Percentiles rank a stretch among this genome's conserved stretches.
Evolutionary conservation across 2,888 invertebrate species (phyloP).

Genomic region (Dromius quadrimaculatus): DNA sequence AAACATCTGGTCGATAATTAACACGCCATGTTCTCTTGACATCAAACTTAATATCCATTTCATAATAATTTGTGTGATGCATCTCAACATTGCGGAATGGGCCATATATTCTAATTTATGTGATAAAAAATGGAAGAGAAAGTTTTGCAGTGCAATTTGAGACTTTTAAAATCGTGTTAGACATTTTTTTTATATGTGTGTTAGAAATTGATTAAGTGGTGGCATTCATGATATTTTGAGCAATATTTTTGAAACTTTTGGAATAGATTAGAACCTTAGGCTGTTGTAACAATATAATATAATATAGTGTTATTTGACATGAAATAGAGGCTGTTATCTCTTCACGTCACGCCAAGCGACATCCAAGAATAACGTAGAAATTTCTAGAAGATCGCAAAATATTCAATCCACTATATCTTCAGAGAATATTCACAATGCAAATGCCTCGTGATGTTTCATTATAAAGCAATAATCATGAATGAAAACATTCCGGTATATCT

Average conservation of each 20-base stretch:
- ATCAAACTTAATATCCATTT: constrained; percentile 52
- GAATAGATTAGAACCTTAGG: too few species aligned
- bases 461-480: constrained; percentile 4
- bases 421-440: too few species aligned
- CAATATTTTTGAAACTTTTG: too few species aligned
- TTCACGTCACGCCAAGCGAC: too few species aligned
- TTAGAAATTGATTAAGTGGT: too few species aligned
- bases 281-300: too few species aligned
- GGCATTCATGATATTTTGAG: too few species aligned
- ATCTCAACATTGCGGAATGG: constrained; percentile 34
- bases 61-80: constrained; percentile 52
- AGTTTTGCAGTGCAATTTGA: constrained; percentile 35
- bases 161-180: background rate
- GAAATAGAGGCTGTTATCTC: too few species aligned
- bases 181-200: constrained; percentile 15
- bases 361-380: too few species aligned
- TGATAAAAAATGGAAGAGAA: constrained; percentile 14
- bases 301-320: too few species aligned
- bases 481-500: constrained; percentile 17
- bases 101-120: constrained; percentile 49
- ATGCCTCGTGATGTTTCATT: background rate
- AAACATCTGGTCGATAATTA: constrained; percentile 57
- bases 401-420: too few species aligned
- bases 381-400: too few species aligned
- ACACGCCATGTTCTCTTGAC: constrained; percentile 53